Conservation (phyloP, 2,113 vertebrate genomes). For the Sinocyclocheilus maitianheensis region DNA sequence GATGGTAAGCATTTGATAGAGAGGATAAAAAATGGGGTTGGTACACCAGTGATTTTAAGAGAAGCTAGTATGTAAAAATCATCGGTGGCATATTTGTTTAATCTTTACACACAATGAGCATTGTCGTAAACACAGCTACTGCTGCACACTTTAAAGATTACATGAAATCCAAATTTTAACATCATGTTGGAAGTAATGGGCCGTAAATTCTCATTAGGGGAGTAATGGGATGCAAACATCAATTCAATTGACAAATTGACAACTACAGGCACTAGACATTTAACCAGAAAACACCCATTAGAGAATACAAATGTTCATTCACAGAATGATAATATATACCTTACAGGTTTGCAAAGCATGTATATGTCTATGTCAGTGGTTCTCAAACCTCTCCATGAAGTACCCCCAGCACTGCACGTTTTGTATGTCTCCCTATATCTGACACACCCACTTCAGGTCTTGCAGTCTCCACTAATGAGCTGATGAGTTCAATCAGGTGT, state of each 20-base stretch:
- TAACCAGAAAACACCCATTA: not conserved
- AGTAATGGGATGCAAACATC: not conserved
- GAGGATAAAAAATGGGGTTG: too few relatives aligned
- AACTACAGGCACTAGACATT: not conserved
- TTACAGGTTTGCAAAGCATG: too few relatives aligned
- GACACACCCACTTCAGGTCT: too few relatives aligned
- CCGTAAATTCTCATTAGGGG: not conserved
- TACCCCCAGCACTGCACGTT: too few relatives aligned
- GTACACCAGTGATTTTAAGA: not conserved
- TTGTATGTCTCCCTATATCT: too few relatives aligned
- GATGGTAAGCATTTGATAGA: not conserved
- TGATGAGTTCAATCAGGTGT: too few relatives aligned
- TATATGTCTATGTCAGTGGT: too few relatives aligned
- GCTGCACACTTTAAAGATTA: not conserved
- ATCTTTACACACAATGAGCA: not conserved
- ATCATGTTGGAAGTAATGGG: not conserved
- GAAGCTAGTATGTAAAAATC: not conserved
- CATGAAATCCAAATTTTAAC: not conserved
- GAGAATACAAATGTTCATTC: slow-evolving; percentile 2
- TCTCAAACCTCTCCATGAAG: too few relatives aligned
- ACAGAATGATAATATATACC: not conserved
- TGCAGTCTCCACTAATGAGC: too few relatives aligned
- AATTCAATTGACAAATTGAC: not conserved
- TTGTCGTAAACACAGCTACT: not conserved
- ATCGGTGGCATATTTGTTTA: not conserved